These are phyloP conservation scores for Pogonocherus hispidulus DNA, from an alignment of 2,888 invertebrate genomes.

Conservation along the genomic window DNA sequence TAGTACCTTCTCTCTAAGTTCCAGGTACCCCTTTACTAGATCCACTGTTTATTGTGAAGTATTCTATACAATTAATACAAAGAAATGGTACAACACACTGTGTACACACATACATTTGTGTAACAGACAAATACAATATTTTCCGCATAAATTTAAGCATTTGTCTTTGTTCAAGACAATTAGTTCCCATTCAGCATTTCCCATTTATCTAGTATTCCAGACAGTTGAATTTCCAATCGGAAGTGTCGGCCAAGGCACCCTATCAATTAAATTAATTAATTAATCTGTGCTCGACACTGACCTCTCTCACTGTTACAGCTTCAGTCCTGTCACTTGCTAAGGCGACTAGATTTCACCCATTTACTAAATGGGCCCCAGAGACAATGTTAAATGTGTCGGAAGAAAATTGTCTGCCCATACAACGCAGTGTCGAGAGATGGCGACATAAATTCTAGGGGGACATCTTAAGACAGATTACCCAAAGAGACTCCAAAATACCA, in stretches of 20 bases:
- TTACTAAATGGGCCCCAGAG: not conserved
- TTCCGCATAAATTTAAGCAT: too few species aligned
- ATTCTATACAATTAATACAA: too few species aligned
- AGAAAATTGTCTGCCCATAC: not conserved
- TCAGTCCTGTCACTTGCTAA: not conserved
- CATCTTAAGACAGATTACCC: not conserved
- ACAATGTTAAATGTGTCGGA: slow-evolving; percentile 1
- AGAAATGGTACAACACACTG: too few species aligned
- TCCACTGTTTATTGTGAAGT: too few species aligned
- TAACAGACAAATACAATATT: too few species aligned
- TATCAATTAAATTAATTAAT: slow-evolving; percentile 2
- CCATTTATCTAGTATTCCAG: too few species aligned
- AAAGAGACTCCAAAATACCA: not conserved
- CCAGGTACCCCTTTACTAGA: too few species aligned
- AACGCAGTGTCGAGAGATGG: not conserved
- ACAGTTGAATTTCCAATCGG: not conserved
- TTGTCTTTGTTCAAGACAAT: not conserved
- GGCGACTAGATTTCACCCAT: not conserved
- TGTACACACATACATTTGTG: too few species aligned
- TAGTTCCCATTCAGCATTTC: too few species aligned
- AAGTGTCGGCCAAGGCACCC: not conserved
- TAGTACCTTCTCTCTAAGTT: too few species aligned
- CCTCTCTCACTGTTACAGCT: not conserved
- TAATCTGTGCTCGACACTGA: not conserved
- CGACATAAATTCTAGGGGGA: slow-evolving; percentile 7